phyloP scores from a whole-genome alignment of 2,113 vertebrate genomes.

The Falcunculus frontatus region DNA sequence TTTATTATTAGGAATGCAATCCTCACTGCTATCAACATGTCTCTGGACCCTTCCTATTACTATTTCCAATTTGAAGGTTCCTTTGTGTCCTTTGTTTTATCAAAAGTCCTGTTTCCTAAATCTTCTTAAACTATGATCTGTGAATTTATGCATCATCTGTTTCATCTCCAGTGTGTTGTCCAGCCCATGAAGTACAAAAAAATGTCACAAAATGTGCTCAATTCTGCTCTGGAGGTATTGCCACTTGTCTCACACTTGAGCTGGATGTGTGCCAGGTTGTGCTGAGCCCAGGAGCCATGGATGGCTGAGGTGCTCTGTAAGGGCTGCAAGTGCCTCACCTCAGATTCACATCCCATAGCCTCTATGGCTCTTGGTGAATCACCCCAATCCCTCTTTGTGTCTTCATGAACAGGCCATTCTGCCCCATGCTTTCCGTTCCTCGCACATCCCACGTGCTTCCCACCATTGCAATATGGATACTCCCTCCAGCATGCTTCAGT shows the following conservation, averaged over 20 bases:
- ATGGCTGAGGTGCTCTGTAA: neutral
- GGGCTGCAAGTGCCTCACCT: neutral
- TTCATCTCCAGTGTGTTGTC: neutral
- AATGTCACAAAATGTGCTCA: neutral
- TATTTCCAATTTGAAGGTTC: neutral
- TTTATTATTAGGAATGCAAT: neutral
- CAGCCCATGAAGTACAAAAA: neutral
- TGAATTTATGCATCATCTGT: neutral
- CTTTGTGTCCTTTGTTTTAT: neutral
- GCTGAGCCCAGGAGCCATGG: neutral
- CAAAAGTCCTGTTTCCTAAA: neutral
- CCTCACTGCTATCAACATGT: neutral
- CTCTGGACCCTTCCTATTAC: neutral
- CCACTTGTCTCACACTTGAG: neutral
- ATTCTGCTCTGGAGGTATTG: accelerated
- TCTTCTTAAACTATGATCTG: neutral
- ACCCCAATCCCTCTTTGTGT: neutral
- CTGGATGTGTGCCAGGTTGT: accelerated
- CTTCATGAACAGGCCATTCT: neutral
- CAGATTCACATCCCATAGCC: neutral
- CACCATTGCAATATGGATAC: neutral
- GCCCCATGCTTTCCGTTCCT: neutral
- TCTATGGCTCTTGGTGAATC: neutral
- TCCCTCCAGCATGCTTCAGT: neutral
- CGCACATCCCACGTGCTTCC: neutral